These are phyloP conservation scores for Epicampocera succincta DNA, from an alignment of 2,888 invertebrate genomes.

Conservation along the genomic window DNA sequence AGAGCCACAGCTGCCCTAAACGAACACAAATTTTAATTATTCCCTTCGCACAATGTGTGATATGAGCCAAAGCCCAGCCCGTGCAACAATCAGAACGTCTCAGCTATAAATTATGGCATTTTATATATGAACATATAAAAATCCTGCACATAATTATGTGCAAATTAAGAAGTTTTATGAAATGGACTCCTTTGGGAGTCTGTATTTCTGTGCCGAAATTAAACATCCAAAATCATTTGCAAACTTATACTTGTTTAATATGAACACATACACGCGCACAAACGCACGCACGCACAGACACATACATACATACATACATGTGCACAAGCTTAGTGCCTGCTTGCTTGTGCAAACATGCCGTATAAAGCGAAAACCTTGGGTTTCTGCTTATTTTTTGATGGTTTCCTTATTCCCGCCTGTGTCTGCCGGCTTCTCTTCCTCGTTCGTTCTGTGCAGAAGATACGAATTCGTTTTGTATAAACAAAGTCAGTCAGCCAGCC, in stretches of 20 bases:
- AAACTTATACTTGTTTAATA: slow-evolving; percentile 13
- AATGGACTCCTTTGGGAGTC: slow-evolving; percentile 24
- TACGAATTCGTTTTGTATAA: not conserved
- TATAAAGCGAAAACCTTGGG: slow-evolving; percentile 30
- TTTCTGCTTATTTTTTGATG: slow-evolving; percentile 31
- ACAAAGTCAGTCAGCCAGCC: slow-evolving; percentile 45
- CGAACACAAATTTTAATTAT: too few relatives aligned
- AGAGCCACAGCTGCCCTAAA: too few relatives aligned
- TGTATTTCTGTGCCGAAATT: slow-evolving; percentile 30
- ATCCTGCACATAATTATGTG: not conserved
- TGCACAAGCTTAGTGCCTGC: too few relatives aligned
- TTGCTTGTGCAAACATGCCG: not conserved
- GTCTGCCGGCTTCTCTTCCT: slow-evolving; percentile 1
- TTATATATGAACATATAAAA: not conserved
- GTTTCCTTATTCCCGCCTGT: not conserved
- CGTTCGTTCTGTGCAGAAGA: not conserved
- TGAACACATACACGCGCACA: too few relatives aligned
- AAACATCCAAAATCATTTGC: slow-evolving; percentile 23
- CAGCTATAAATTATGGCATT: not conserved
- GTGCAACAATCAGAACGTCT: too few relatives aligned
- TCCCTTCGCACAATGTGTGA: too few relatives aligned
- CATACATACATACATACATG: too few relatives aligned
- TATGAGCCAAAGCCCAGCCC: too few relatives aligned
- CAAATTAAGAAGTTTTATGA: not conserved
- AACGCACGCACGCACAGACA: too few relatives aligned